Evolutionary conservation across 1,140 invertebrate genomes (phyloP), one percentile per base, ranked within the genome.

Genomic region (Drosophila saltans): DNA sequence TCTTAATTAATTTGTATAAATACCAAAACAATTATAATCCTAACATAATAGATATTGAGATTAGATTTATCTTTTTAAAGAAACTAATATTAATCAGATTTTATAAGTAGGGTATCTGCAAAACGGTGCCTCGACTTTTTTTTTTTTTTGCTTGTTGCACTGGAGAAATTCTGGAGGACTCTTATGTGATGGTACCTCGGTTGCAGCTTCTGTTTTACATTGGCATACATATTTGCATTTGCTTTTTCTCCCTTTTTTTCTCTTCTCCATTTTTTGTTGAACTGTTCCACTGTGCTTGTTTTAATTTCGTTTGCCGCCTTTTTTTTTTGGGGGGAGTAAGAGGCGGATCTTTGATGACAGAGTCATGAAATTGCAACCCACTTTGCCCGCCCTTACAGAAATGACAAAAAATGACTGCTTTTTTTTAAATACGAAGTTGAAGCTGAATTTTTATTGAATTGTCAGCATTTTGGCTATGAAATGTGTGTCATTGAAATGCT

Each of bases 361-460:
- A 63, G 63, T 61, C 69, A 39, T 65, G 62, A 75, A 83, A 85
- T 68, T 72, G 78, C 68, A 78, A 66, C 71, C 66, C 59, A 43
- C 39, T 33, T 75, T 58, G 26, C 52, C 52, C 64, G 43, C 64
- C 39, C 24, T 8, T 26, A 30, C 57, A 40, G 26, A 45, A 56
- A 52, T 36, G 9, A 26, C 2, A 10, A 48, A 52, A 52, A 52
- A 3, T 10, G 21, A 52, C 21, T 52, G 8, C 24, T 24, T 52
- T 52, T 52, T 48, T 2, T 21, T 36, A 3, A 16, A 10, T 26
- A 7, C 21, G 21, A 52, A 26, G 45, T 52, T 41, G 64, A 43
- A 77, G 66, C 56, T 65, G 68, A 59, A 80, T 69, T 86, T 85
- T 75, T 86, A 85, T 85, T 85, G 83, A 88, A 86, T 86, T 79